Evolutionary conservation across 2,888 invertebrate genomes (phyloP).

Genomic region (Trachelus stipa): DNA sequence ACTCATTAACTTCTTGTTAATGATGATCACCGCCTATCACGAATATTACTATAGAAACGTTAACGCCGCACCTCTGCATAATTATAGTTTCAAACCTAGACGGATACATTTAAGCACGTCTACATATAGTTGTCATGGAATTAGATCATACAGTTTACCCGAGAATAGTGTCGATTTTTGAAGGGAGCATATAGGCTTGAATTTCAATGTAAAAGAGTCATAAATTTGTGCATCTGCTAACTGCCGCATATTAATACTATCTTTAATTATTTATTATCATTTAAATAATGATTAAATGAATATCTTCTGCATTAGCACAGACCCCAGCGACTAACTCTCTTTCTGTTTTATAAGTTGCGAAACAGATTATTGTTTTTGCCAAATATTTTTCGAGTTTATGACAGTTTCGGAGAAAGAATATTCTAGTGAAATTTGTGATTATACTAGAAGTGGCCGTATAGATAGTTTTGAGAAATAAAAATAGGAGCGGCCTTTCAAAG

Average conservation of each 20-base stretch:
- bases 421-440: background rate
- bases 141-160: background rate
- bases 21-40: background rate
- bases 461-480: constrained; percentile 10
- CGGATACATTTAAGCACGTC: background rate
- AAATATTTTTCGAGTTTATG: background rate
- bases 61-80: background rate
- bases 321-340: background rate
- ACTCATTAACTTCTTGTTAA: background rate
- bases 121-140: background rate
- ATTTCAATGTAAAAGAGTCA: background rate
- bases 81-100: background rate
- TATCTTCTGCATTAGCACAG: background rate
- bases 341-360: background rate
- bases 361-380: constrained; percentile 13
- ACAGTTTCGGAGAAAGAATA: background rate
- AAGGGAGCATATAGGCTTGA: background rate
- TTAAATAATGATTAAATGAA: background rate
- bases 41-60: background rate
- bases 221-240: background rate
- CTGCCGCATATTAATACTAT: background rate
- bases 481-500: constrained; percentile 38
- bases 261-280: background rate
- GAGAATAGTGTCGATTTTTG: background rate
- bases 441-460: background rate